Evolutionary conservation across 2,888 invertebrate genomes (phyloP), one percentile per base, ranked within the genome.

Genomic region (Oscheius sp.): DNA sequence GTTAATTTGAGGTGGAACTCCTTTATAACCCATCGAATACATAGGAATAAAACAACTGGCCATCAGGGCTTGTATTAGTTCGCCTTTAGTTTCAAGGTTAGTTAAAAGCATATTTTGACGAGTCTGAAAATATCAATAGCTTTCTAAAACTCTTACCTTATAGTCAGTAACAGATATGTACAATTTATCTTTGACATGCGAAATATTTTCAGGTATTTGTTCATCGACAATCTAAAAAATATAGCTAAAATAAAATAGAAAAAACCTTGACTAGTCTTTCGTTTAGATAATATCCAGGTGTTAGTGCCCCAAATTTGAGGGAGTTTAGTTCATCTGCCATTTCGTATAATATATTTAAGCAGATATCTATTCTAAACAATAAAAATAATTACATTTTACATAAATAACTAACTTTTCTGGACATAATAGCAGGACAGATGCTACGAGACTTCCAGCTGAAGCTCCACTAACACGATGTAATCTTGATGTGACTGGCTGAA

Each of bases 21-120:
- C 80, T 31, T 55, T 55, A 80, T 95, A 89, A 5, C 96, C 83
- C 73, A 74, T 96, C 12, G 94, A 95, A 88, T 96, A 96, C 71
- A 95, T 90, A 69, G 96, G 96, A 82, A 97, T 93, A 87, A 94
- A 96, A 80, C 89, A 93, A 78, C 95, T 94, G 15, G 87, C 87
- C 8, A 88, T 71, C 45, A 89, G 82, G 50, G 84, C 85, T 84
- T 87, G 77, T 42, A 87, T 67, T 17, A 86, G 68, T 61, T 82
- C 75, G 3, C 78, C 76, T 5, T 82, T 70, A 39, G 58, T 63
- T 33, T 73, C 73, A 58, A 79, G 85, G 25, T 66, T 45, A 15
- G 76, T 77, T 23, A 83, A 66, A 37, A 85, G 27, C 3, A 77
- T 65, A 55, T 85, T 85, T 57, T 75, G 69, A 55, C 77, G 71